Conservation (phyloP, 2,797 vertebrate genomes). For the Pelodytes ibericus region DNA sequence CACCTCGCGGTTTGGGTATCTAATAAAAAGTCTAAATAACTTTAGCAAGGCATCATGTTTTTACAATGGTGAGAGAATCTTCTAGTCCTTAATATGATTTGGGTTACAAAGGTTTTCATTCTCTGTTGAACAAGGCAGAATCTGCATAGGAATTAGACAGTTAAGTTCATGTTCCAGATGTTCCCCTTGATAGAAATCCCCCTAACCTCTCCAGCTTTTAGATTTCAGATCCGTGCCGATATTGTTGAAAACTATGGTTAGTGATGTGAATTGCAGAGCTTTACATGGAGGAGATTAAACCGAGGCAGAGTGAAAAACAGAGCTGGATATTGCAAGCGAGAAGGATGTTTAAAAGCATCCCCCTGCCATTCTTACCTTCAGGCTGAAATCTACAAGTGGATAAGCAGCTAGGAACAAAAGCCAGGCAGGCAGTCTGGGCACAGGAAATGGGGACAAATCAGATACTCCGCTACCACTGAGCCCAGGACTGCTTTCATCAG, state of each 20-base stretch:
- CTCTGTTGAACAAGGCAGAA: too few relatives aligned
- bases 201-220: too few relatives aligned
- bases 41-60: too few relatives aligned
- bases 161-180: too few relatives aligned
- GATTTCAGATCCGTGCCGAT: too few relatives aligned
- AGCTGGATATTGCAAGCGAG: background rate
- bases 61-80: too few relatives aligned
- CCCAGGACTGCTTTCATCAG: constrained; percentile 21
- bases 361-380: background rate
- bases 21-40: too few relatives aligned
- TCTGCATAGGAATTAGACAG: too few relatives aligned
- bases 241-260: background rate
- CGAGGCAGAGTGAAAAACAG: background rate
- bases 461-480: background rate
- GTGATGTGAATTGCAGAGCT: background rate
- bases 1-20: too few relatives aligned
- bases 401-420: constrained; percentile 14
- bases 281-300: background rate
- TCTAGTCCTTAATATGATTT: too few relatives aligned
- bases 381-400: constrained; percentile 2
- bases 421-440: background rate
- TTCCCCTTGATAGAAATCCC: too few relatives aligned
- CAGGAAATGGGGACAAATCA: background rate
- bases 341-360: background rate
- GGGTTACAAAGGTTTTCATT: too few relatives aligned